phyloP scores from a whole-genome alignment of 2,797 vertebrate genomes.

The Urocyon cinereoargenteus region DNA sequence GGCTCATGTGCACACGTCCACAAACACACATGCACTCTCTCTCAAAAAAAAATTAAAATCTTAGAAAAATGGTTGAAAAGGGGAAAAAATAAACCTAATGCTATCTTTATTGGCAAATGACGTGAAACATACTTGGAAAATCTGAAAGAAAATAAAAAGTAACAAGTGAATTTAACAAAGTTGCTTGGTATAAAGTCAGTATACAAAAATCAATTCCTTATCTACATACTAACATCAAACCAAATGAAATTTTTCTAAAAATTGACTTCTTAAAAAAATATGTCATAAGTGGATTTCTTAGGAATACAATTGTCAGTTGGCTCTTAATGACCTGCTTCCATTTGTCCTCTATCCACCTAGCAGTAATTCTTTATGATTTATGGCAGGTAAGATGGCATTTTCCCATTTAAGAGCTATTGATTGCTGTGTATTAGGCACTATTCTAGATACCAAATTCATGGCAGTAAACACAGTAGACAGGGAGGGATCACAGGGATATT shows the following conservation, averaged over 20 bases:
- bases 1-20: not conserved
- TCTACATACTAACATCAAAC: not conserved
- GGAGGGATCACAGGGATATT: not conserved
- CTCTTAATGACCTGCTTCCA: conserved; percentile 1
- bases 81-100: not conserved
- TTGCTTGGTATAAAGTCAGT: not conserved
- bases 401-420: not conserved
- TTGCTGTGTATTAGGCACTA: not conserved
- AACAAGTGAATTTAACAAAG: not conserved
- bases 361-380: conserved; percentile 21
- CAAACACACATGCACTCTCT: not conserved
- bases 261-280: not conserved
- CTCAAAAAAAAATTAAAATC: not conserved
- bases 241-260: not conserved
- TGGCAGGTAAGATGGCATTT: not conserved
- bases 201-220: conserved; percentile 26
- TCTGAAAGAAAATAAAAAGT: conserved; percentile 36
- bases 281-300: conserved; percentile 10
- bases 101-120: conserved; percentile 9
- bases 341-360: not conserved
- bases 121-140: not conserved
- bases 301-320: not conserved
- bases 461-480: not conserved
- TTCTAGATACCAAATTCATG: not conserved
- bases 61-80: not conserved